phyloP scores from a whole-genome alignment of 2,113 vertebrate genomes.

The Clupea harengus region DNA sequence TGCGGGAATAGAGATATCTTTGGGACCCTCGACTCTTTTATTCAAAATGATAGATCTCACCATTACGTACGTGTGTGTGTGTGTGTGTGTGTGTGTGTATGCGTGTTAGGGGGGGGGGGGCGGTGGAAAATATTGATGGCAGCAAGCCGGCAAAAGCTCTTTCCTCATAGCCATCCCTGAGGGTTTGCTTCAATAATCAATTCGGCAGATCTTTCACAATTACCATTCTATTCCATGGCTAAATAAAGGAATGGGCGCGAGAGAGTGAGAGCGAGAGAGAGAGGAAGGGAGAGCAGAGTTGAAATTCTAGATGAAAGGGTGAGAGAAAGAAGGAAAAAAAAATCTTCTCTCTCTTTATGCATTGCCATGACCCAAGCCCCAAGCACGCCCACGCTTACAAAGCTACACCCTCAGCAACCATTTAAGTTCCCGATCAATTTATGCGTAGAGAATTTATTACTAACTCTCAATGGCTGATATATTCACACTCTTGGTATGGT shows the following conservation, averaged over 20 bases:
- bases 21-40: conserved; percentile 38
- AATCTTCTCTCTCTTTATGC: neutral
- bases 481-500: neutral
- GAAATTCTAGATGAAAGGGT: neutral
- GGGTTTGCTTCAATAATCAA: conserved; percentile 53
- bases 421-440: neutral
- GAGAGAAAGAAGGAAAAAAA: neutral
- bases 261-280: neutral
- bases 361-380: neutral
- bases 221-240: conserved; percentile 43
- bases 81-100: neutral
- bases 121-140: conserved; percentile 45
- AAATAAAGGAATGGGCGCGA: neutral
- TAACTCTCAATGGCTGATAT: neutral
- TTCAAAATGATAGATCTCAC: conserved; percentile 55
- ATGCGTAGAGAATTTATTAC: neutral
- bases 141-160: conserved; percentile 27
- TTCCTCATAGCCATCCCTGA: conserved; percentile 40
- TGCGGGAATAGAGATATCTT: conserved; percentile 40
- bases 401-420: neutral
- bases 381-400: neutral
- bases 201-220: conserved; percentile 53
- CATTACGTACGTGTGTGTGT: conserved; percentile 32
- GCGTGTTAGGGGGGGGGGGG: neutral
- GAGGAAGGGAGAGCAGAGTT: neutral